A percentile compares a stretch with the other conserved stretches of the same genome.
These are phyloP conservation scores for Andrena bucephala DNA, from an alignment of 2,888 invertebrate genomes.

Conservation along the genomic window DNA sequence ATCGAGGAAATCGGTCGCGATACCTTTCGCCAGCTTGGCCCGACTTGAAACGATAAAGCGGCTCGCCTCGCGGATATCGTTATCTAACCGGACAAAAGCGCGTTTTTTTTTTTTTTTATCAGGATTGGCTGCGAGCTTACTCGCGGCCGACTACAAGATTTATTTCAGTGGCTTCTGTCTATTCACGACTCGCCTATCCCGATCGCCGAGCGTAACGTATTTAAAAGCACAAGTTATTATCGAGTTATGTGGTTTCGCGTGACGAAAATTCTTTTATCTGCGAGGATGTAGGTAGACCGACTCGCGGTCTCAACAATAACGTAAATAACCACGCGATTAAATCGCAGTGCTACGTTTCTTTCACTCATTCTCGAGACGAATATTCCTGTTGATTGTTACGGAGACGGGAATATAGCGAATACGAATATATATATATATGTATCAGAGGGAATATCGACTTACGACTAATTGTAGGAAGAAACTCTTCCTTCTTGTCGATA, in stretches of 20 bases:
- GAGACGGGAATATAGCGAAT: too few relatives aligned
- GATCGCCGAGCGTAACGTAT: conserved; percentile 32
- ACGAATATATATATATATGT: too few relatives aligned
- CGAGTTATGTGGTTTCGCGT: conserved; percentile 61
- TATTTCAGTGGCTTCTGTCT: conserved; percentile 59
- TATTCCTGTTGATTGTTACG: too few relatives aligned
- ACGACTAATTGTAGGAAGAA: too few relatives aligned
- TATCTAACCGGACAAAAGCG: conserved; percentile 19
- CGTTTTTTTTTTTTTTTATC: neutral
- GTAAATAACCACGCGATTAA: neutral
- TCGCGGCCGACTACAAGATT: conserved; percentile 37
- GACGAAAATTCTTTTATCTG: conserved; percentile 42
- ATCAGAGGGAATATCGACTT: too few relatives aligned
- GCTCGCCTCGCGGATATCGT: neutral
- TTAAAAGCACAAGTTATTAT: conserved; percentile 58
- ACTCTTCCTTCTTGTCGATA: too few relatives aligned
- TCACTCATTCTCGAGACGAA: neutral
- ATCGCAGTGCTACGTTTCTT: neutral
- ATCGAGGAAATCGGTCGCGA: too few relatives aligned
- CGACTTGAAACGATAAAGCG: neutral
- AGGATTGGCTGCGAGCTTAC: conserved; percentile 7
- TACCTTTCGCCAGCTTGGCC: too few relatives aligned
- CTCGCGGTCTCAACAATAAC: neutral
- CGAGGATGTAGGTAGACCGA: neutral
- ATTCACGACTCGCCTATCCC: conserved; percentile 40